Evolutionary conservation across 2,888 invertebrate genomes (phyloP).

Genomic region (Drosophila anomalata): DNA sequence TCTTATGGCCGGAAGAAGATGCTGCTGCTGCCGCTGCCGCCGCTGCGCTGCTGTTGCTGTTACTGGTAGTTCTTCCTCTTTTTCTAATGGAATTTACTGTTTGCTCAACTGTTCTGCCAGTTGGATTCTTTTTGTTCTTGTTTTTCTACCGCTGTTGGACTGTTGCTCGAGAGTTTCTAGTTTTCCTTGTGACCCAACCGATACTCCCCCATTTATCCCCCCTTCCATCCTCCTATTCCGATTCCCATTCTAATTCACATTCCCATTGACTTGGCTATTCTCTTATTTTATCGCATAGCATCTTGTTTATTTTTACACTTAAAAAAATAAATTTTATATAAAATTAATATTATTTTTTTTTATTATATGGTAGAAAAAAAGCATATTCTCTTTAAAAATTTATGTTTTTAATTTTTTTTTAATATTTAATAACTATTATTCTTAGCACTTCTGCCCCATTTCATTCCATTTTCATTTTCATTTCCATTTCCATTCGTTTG

Average conservation of each 20-base stretch:
- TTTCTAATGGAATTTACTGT: conserved; percentile 42
- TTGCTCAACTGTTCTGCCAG: conserved; percentile 56
- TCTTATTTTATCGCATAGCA: conserved; percentile 32
- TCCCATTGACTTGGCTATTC: conserved; percentile 38
- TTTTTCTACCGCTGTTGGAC: conserved; percentile 20
- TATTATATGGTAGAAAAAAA: background rate
- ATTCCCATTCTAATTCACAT: conserved; percentile 20
- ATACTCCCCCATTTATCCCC: conserved; percentile 17
- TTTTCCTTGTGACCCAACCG: conserved; percentile 24
- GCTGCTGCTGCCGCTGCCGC: conserved; percentile 27
- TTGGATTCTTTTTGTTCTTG: conserved; percentile 24
- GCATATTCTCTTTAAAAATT: background rate
- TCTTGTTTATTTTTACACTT: conserved; percentile 32
- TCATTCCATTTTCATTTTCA: conserved; percentile 55
- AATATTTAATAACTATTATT: background rate
- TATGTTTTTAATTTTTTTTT: background rate
- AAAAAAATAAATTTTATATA: background rate
- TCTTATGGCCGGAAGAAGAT: conserved; percentile 25
- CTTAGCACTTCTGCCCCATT: conserved; percentile 26
- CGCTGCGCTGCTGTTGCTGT: conserved; percentile 16
- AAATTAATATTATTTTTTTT: background rate
- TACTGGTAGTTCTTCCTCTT: conserved; percentile 21
- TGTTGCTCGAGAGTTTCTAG: conserved; percentile 50
- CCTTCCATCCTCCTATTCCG: conserved; percentile 10
- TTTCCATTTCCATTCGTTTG: conserved; percentile 58